Evolutionary conservation across 2,888 invertebrate species (phyloP).

Genomic region (Sturmia bella): DNA sequence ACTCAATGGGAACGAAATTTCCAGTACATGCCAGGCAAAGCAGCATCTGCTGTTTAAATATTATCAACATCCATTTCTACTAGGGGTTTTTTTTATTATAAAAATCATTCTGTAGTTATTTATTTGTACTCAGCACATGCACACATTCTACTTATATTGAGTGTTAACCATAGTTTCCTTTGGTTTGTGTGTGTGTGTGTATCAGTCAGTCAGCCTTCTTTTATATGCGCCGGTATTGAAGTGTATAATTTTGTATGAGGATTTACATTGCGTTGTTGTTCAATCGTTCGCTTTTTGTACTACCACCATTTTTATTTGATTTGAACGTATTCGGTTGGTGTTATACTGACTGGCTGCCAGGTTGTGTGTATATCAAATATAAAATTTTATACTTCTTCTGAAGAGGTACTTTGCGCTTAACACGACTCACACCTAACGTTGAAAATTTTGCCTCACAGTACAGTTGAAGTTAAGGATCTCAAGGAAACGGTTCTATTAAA

Average conservation of each 20-base stretch:
- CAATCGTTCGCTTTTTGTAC: conserved; percentile 25
- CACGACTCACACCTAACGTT: conserved; percentile 53
- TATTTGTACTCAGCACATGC: background rate
- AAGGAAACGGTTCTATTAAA: conserved; percentile 75
- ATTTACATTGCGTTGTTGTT: conserved; percentile 55
- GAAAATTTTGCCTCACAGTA: conserved; percentile 71
- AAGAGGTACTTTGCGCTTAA: conserved; percentile 48
- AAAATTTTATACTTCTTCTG: conserved; percentile 41
- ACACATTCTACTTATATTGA: conserved; percentile 9
- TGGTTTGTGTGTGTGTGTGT: conserved; percentile 2
- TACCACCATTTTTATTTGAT: conserved; percentile 55
- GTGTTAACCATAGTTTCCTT: conserved; percentile 28
- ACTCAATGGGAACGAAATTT: conserved; percentile 44
- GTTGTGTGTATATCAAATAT: conserved; percentile 28
- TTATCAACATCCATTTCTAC: background rate
- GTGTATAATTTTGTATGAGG: conserved; percentile 23
- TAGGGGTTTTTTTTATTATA: conserved; percentile 42
- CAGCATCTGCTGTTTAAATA: conserved; percentile 62
- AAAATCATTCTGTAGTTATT: background rate
- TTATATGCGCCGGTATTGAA: background rate
- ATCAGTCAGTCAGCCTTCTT: conserved; percentile 14
- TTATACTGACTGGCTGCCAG: conserved; percentile 18
- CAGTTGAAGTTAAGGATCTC: conserved; percentile 77
- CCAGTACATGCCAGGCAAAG: conserved; percentile 15
- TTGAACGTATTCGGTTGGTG: conserved; percentile 19